A percentile compares a stretch with the other conserved stretches of the same genome.
phyloP scores from a whole-genome alignment of 2,113 vertebrate genomes.

The Sardina pilchardus region DNA sequence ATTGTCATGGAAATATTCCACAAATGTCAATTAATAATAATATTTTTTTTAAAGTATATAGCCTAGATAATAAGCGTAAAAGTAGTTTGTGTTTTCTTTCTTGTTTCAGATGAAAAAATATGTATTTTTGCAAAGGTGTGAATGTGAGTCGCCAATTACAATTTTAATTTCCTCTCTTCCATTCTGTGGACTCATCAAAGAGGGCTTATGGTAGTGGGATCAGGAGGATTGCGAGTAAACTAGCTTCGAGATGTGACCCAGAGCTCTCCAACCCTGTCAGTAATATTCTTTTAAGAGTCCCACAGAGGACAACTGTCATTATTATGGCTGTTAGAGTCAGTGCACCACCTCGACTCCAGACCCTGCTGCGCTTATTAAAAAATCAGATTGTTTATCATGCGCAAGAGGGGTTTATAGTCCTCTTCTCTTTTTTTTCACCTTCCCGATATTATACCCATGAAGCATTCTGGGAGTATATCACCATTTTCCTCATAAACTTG shows the following conservation, averaged over 20 bases:
- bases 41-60: background rate
- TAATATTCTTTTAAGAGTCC: slow-evolving; percentile 55
- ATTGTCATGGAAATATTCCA: background rate
- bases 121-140: slow-evolving; percentile 19
- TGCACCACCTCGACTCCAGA: slow-evolving; percentile 37
- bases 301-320: slow-evolving; percentile 53
- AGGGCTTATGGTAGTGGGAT: slow-evolving; percentile 35
- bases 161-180: slow-evolving; percentile 34
- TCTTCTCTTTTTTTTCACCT: slow-evolving; percentile 27
- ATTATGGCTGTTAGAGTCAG: slow-evolving; percentile 43
- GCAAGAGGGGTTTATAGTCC: slow-evolving; percentile 44
- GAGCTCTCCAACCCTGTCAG: slow-evolving; percentile 11
- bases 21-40: background rate
- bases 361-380: slow-evolving; percentile 63
- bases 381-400: slow-evolving; percentile 60
- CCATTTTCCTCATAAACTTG: slow-evolving; percentile 59
- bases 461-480: slow-evolving; percentile 54
- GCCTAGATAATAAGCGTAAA: background rate
- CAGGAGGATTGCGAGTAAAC: slow-evolving; percentile 30
- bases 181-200: slow-evolving; percentile 34
- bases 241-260: slow-evolving; percentile 17
- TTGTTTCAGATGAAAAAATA: background rate
- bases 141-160: background rate
- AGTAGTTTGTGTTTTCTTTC: background rate
- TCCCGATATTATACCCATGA: slow-evolving; percentile 22